phyloP scores from a whole-genome alignment of 1,140 invertebrate species.

The Armadillidium nasatum region DNA sequence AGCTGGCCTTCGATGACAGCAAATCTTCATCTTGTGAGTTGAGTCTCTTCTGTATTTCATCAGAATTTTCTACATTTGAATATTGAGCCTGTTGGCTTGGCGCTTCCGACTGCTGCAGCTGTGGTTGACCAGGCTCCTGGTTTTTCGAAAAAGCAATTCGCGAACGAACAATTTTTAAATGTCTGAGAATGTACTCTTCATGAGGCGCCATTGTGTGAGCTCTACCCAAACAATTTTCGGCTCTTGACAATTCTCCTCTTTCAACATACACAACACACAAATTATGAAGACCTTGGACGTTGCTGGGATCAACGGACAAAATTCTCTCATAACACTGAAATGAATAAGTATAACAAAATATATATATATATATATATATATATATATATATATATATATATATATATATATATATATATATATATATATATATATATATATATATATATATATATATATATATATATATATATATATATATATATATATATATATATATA shows the following conservation, averaged over 20 bases:
- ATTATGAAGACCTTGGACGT: slow-evolving; percentile 92
- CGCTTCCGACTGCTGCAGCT: slow-evolving; percentile 14
- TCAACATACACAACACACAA: slow-evolving; percentile 93
- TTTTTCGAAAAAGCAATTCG: slow-evolving; percentile 50
- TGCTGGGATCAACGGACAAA: slow-evolving; percentile 76
- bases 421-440: slow-evolving; percentile 10
- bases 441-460: slow-evolving; percentile 26
- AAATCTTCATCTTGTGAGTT: too few relatives aligned
- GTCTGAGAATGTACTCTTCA: slow-evolving; percentile 84
- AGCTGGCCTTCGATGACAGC: too few relatives aligned
- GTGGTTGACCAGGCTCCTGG: slow-evolving; percentile 30
- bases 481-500: not conserved
- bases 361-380: too few relatives aligned
- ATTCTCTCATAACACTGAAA: slow-evolving; percentile 81
- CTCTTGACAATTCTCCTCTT: slow-evolving; percentile 71
- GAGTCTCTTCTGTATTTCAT: not conserved
- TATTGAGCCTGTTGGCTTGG: slow-evolving; percentile 25
- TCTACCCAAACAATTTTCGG: slow-evolving; percentile 74
- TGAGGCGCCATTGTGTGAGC: slow-evolving; percentile 73
- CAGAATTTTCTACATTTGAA: slow-evolving; percentile 16
- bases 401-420: slow-evolving; percentile 19
- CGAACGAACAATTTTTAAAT: slow-evolving; percentile 76
- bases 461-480: not conserved
- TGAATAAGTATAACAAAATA: too few relatives aligned
- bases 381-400: slow-evolving; percentile 16